Base-by-base conservation (phyloP, 1,140 invertebrate genomes). In the Diabrotica virgifera region DNA sequence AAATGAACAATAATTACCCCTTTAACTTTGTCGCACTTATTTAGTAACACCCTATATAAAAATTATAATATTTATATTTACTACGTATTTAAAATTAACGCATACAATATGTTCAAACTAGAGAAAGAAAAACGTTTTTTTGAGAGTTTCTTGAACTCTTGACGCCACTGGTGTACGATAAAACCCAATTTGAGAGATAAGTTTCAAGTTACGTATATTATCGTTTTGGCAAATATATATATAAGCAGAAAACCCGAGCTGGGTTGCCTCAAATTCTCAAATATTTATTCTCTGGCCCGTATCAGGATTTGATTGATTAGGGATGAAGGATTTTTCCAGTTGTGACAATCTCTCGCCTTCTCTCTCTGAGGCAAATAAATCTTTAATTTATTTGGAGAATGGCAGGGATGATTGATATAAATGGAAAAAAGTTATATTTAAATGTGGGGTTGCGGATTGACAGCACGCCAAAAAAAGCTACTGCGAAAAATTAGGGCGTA, bases 261-360 rank as follows among this genome's bases (percentile, higher is more conserved):
- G 8, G 4, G 40, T 46, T 46, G 8, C n/a, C 40, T 46, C 40
- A n/a, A 46, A 46, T 46, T 10, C 5, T 46, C 40, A 46, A 46
- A 46, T 46, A 46, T 46, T 46, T 46, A 46, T 46, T 46, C 40
- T 46, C 40, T 46, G 40, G 40, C n/a, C n/a, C 40, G 40, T 46
- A 46, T 46, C 40, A 46, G 40, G n/a, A 10, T 46, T 8, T 46
- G 40, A 46, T 46, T 46, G 40, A 46, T 46, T 46, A n/a, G n/a
- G n/a, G n/a, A 46, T 10, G 40, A n/a, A 46, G 40, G 40, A 10
- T 46, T 46, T 46, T 46, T n/a, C 40, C 40, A 46, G n/a, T 46
- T 8, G 40, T 46, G 40, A 46, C 8, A 46, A 46, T 10, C 8
- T 46, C 40, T 46, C n/a, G n/a, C 24, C 24, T 24, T 24, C 24